phyloP scores from a whole-genome alignment of 2,113 vertebrate species.

The Speoplatyrhinus poulsoni region DNA sequence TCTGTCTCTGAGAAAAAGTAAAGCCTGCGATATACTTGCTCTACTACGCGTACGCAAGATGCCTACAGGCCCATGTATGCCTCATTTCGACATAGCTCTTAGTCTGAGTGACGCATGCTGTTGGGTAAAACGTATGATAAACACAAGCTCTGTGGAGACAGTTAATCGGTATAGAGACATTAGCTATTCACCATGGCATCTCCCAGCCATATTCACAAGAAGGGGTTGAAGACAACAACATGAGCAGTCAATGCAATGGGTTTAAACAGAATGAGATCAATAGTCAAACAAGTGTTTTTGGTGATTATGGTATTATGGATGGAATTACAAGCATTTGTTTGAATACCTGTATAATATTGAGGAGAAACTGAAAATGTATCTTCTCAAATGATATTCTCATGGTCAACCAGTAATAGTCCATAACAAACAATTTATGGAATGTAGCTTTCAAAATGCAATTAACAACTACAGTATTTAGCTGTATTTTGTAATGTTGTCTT shows the following conservation, averaged over 20 bases:
- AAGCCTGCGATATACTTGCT: not conserved
- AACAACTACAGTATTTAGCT: too few species aligned
- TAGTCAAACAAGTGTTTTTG: conserved; percentile 10
- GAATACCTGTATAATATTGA: not conserved
- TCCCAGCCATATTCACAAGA: conserved; percentile 36
- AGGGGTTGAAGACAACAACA: conserved; percentile 40
- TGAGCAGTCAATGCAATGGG: conserved; percentile 31
- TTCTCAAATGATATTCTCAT: too few species aligned
- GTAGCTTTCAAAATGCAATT: too few species aligned
- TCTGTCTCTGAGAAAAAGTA: conserved; percentile 20
- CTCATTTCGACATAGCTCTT: too few species aligned
- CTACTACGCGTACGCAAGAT: too few species aligned
- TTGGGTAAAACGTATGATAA: not conserved
- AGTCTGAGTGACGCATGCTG: not conserved
- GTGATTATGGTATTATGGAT: conserved; percentile 11
- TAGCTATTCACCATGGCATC: conserved; percentile 39
- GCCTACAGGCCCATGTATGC: too few species aligned
- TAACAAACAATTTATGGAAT: too few species aligned
- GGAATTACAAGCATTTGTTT: conserved; percentile 9
- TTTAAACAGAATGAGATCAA: conserved; percentile 39
- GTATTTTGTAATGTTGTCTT: too few species aligned
- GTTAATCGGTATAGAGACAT: conserved; percentile 29
- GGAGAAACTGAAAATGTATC: not conserved
- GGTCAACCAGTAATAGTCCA: not conserved
- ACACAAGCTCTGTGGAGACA: conserved; percentile 18